Evolutionary conservation across 2,888 invertebrate genomes (phyloP), one percentile per base, ranked within the genome.

Genomic region (Cremastobaeus sp.): DNA sequence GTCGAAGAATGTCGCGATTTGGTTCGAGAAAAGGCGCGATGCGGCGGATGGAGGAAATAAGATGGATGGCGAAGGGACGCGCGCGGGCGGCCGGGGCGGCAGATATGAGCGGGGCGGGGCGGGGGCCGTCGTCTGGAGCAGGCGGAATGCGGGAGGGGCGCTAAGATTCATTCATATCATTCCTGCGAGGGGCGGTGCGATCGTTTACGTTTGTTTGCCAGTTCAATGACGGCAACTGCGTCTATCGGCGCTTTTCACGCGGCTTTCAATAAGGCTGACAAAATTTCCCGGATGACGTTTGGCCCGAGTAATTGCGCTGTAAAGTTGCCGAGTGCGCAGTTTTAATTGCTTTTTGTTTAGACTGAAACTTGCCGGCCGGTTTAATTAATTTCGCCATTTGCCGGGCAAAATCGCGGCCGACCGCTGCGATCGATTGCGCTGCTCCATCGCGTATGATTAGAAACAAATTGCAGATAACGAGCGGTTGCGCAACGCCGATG

Each of bases 121-220:
- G 73, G 88, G 89, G 89, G 89, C 5, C 9, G 5, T 32, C 11
- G 37, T 5, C 25, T 25, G 37, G 14, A 15, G 15, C 12, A 88
- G 89, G 77, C 89, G 88, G 83, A 88, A 89, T 89, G 81, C 34
- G 62, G 69, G 55, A 54, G 52, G 64, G 59, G 59, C 50, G 48
- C 52, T 35, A 47, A 52, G 71, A 52, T 71, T 71, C 71, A 71
- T 71, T 71, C 71, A 71, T 72, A 66, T 66, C 54, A 60, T 72
- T 66, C 55, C 59, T 54, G n/a, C 60, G 54, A 72, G 65, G 47
- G 54, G 60, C 72, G 72, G 47, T 47, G 66, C 60, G 72, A 72
- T 65, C 66, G 66, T 72, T 72, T 60, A 65, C 66, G 66, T 72
- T 72, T 52, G 72, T 72, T 66, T 59, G 65, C 57, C 59, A 59